phyloP scores from a whole-genome alignment of 2,888 invertebrate genomes.

The Leptinotarsa juncta region DNA sequence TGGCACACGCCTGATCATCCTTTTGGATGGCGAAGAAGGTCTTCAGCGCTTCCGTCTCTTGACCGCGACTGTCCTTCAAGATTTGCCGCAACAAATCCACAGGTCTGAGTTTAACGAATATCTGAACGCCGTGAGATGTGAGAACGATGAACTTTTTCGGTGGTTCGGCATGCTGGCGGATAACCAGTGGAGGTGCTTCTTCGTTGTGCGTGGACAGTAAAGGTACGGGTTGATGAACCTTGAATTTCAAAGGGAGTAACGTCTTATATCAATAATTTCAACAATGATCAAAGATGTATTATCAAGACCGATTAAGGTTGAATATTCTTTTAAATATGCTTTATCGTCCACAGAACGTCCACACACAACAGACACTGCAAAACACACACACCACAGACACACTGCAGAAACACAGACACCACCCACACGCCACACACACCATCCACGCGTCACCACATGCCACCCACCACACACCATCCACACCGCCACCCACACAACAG shows the following conservation, averaged over 20 bases:
- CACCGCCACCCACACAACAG: no score
- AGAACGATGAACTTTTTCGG: constrained; percentile 85
- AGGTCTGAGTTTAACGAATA: constrained; percentile 85
- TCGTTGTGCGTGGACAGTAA: constrained; percentile 43
- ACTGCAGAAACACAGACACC: no score
- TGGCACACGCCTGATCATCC: constrained; percentile 90
- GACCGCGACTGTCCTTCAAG: constrained; percentile 84
- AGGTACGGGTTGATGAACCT: constrained; percentile 49
- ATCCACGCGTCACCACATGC: no score
- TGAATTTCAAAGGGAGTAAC: background rate
- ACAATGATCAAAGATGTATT: no score
- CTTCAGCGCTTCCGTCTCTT: constrained; percentile 86
- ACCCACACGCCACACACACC: no score
- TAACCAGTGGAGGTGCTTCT: constrained; percentile 74
- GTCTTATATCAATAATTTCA: background rate
- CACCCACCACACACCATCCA: no score
- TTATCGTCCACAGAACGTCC: no score
- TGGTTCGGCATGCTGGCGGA: constrained; percentile 78
- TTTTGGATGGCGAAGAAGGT: constrained; percentile 85
- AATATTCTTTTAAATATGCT: no score
- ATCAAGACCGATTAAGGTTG: no score
- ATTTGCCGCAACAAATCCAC: constrained; percentile 88
- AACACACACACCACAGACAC: no score
- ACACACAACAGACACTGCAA: no score
- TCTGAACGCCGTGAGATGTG: constrained; percentile 88